Conservation (phyloP, 2,113 vertebrate species). For the Jaculus jaculus region DNA sequence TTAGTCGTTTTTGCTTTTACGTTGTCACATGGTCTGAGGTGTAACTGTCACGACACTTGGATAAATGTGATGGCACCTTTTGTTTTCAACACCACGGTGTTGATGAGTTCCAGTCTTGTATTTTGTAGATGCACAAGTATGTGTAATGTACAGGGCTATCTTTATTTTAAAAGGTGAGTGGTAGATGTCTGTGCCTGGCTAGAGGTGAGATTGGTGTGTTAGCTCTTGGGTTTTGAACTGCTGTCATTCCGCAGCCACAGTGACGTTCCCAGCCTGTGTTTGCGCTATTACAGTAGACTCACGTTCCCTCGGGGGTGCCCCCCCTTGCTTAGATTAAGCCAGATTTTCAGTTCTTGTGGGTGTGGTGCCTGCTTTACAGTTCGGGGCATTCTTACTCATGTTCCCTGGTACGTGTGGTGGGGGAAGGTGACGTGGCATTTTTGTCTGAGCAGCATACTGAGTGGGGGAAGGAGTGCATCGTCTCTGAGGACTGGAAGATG, state of each 20-base stretch:
- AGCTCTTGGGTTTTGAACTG: neutral
- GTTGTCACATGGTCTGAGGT: constrained; percentile 42
- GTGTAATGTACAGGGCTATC: constrained; percentile 13
- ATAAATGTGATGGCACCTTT: constrained; percentile 17
- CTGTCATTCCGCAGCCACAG: neutral
- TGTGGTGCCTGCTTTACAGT: neutral
- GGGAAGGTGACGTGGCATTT: neutral
- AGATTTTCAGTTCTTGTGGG: neutral
- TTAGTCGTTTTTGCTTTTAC: constrained; percentile 39
- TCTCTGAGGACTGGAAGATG: neutral
- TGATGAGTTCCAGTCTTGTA: constrained; percentile 55
- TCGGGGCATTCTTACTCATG: neutral
- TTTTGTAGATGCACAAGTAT: neutral
- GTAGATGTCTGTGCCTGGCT: too few relatives aligned
- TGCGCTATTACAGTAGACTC: neutral
- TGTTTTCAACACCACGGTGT: neutral
- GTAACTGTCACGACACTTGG: neutral
- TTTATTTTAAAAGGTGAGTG: neutral
- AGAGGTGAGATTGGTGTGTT: neutral
- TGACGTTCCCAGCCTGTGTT: neutral
- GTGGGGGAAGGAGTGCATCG: neutral
- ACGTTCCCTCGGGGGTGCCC: neutral
- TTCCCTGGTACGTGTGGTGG: neutral
- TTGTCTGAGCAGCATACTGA: neutral
- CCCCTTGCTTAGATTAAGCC: neutral